A percentile compares a stretch with the other conserved stretches of the same genome.
Evolutionary conservation across 2,113 vertebrate genomes (phyloP).

Genomic region (Pelmatolapia mariae): DNA sequence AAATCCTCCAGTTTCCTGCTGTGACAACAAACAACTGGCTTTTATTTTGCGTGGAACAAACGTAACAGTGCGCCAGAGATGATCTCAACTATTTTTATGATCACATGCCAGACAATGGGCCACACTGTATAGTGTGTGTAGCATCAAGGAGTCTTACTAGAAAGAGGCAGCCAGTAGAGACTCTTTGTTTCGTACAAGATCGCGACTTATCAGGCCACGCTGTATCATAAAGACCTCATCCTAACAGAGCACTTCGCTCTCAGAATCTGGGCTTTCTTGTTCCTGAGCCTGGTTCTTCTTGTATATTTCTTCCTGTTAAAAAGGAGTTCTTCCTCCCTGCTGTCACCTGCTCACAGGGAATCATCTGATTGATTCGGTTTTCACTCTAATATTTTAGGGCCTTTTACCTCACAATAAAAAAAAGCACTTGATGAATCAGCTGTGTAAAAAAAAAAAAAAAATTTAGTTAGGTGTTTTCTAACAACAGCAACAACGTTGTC

Average conservation of each 20-base stretch:
- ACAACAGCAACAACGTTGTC: background rate
- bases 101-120: background rate
- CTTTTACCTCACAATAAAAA: background rate
- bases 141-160: background rate
- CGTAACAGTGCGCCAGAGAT: background rate
- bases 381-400: background rate
- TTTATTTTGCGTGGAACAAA: background rate
- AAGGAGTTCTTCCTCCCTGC: background rate
- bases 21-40: background rate
- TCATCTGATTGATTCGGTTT: background rate
- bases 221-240: background rate
- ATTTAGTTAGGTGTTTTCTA: background rate
- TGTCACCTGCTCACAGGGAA: background rate
- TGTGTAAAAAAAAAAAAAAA: fast-evolving
- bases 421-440: background rate
- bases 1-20: background rate
- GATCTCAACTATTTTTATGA: background rate
- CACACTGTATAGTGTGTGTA: background rate
- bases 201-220: background rate
- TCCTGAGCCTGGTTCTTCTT: background rate
- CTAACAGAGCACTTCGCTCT: background rate
- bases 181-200: background rate
- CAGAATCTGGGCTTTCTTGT: background rate
- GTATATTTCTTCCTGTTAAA: background rate
- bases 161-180: background rate